Evolutionary conservation across 2,113 vertebrate species (phyloP), one percentile per base, ranked within the genome.

Genomic region (Lepidiolamprologus cunningtoni): DNA sequence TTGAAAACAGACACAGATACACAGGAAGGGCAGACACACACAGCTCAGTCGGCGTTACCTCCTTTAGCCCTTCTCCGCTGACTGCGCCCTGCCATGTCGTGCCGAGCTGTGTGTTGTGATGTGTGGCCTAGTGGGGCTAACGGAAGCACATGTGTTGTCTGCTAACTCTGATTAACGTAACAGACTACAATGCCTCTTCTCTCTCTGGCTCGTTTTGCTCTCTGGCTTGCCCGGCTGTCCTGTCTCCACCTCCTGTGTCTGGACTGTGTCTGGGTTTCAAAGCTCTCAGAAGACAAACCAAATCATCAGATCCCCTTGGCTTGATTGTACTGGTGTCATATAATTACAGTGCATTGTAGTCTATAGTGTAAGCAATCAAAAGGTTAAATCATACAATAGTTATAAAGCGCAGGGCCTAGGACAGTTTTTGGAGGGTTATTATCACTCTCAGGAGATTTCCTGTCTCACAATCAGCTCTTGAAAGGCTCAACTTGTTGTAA

Each of bases 71-170:
- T 87, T 83, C 81, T 55, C 28, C 52, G 50, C 57, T 87, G 87
- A 55, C 57, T 85, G 85, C 84, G 71, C 81, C 35, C 54, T 86
- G 89, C 89, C 88, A 84, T 95, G 94, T 85, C 83, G 89, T 94
- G 94, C 89, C 73, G 19, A 86, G 86, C 83, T 3, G 83, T 87
- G 93, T 94, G 93, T 95, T 92, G 73, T 94, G 92, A 92, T 93
- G 93, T 89, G 83, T 91, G 90, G 45, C 91, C 87, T 87, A 86
- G 85, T 93, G 89, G 85, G 89, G 89, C 90, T 86, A 92, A 91
- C 88, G 33, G 93, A 89, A 94, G 92, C 94, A 90, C 94, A 95
- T 93, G 94, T 94, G 94, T 91, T 95, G 93, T 94, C 95, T 95
- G 94, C 94, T 94, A 89, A 89, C 86, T 94, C 92, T 92, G 89